Evolutionary conservation across 2,797 vertebrate genomes (phyloP), one percentile per base, ranked within the genome.

Genomic region (Hapalemur alaotrensis): DNA sequence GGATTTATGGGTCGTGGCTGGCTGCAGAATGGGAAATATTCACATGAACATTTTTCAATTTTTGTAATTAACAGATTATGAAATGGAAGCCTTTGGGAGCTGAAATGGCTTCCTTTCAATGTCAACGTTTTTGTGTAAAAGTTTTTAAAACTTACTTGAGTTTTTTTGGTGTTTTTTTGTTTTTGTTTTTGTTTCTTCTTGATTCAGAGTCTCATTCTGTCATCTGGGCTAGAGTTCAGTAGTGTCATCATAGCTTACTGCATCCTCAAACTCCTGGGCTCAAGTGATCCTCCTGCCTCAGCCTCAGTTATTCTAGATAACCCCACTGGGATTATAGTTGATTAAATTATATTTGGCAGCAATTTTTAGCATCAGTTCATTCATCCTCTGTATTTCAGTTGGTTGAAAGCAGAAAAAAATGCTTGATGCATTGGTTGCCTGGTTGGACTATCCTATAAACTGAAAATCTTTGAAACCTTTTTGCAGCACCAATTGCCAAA

Each of bases 101-200:
- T 46, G 20, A 76, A 83, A 76, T 70, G 50, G 25, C 32, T 92
- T 95, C 52, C 48, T 95, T 92, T 94, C 73, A 82, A 30, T 93
- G 82, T 78, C 92, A 48, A 14, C 50, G 15, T 93, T 92, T 63
- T 63, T 90, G 11, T 25, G 11, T 83, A 67, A 69, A 30, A 72
- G 61, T 83, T 88, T 89, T 30, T 12, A 82, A 88, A 82, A 15
- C 6, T 1, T 63, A 35, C 86, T 22, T 54, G 52, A 54, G 20
- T 32, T 59, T 59, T 59, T 13, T 11, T 61, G 38, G 38, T 61
- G 11, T 59, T 59, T 57, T 57, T 25, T 57, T 25, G 57, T 28
- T 61, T 28, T 28, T 61, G 28, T 59, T 9, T 59, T 59, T 57
- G 4, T 61, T 63, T 63, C 30, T n/a, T 63, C 30, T 63, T 63